phyloP scores from a whole-genome alignment of 2,888 invertebrate genomes.

The Andricus curvator region DNA sequence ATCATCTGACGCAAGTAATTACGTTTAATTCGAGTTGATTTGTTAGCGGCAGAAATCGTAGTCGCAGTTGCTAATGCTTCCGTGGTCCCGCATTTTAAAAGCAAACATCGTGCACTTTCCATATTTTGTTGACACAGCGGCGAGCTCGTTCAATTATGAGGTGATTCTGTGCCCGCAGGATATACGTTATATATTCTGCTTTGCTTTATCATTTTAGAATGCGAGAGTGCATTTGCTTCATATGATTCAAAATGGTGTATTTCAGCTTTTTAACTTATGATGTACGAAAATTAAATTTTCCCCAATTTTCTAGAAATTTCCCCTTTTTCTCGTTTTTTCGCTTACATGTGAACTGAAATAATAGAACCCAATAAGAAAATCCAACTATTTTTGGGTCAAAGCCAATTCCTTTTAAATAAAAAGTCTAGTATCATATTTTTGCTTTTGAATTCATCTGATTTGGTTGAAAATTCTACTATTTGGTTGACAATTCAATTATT shows the following conservation, averaged over 20 bases:
- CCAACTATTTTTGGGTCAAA: too few relatives aligned
- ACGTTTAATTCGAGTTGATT: slow-evolving; percentile 72
- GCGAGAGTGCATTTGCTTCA: background rate
- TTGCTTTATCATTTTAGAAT: background rate
- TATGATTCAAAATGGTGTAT: background rate
- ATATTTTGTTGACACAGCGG: slow-evolving; percentile 20
- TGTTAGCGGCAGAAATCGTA: slow-evolving; percentile 66
- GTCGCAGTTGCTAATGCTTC: slow-evolving; percentile 25
- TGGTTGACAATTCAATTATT: too few relatives aligned
- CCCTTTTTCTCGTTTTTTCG: too few relatives aligned
- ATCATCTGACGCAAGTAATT: slow-evolving; percentile 67
- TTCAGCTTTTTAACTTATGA: background rate
- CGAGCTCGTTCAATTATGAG: background rate
- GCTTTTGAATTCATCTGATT: too few relatives aligned
- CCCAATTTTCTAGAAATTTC: too few relatives aligned
- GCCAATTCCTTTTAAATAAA: too few relatives aligned
- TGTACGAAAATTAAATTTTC: too few relatives aligned
- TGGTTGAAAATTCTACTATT: too few relatives aligned
- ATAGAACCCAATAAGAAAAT: too few relatives aligned
- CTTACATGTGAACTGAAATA: too few relatives aligned
- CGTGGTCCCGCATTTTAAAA: slow-evolving; percentile 22
- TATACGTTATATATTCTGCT: background rate
- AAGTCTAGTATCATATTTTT: too few relatives aligned
- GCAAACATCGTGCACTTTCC: slow-evolving; percentile 32
- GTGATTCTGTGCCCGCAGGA: slow-evolving; percentile 22